Evolutionary conservation across 1,140 invertebrate genomes (phyloP).

Genomic region (Rhyacophila brunnea): DNA sequence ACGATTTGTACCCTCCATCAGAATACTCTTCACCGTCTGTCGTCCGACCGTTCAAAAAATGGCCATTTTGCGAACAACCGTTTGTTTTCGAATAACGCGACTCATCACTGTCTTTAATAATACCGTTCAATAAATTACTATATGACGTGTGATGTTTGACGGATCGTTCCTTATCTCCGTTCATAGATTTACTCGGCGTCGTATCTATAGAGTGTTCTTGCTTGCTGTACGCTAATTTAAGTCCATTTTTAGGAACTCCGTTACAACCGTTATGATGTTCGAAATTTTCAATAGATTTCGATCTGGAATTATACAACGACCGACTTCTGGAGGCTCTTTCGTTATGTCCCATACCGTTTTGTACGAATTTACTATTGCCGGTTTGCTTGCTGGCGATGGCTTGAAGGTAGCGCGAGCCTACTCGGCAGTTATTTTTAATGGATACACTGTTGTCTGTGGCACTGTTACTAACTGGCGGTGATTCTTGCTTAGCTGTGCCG

Average conservation of each 20-base stretch:
- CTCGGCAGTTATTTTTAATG: constrained; percentile 44
- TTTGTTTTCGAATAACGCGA: constrained; percentile 36
- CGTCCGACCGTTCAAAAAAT: constrained; percentile 48
- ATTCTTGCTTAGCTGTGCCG: neutral
- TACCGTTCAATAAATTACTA: constrained; percentile 47
- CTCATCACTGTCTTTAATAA: constrained; percentile 41
- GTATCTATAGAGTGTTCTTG: neutral
- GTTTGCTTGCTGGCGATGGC: constrained; percentile 43
- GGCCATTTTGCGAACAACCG: constrained; percentile 46
- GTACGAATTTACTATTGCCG: constrained; percentile 23
- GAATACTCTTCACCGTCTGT: constrained; percentile 54
- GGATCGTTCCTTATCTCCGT: constrained; percentile 39
- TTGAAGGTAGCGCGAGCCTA: constrained; percentile 51
- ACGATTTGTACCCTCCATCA: constrained; percentile 52
- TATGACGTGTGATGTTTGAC: constrained; percentile 52
- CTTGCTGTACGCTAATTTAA: constrained; percentile 7
- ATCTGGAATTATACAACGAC: constrained; percentile 43
- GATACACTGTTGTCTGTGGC: constrained; percentile 8
- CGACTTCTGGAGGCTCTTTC: constrained; percentile 41
- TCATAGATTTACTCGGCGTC: constrained; percentile 33
- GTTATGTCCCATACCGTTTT: constrained; percentile 42
- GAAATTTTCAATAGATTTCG: constrained; percentile 52
- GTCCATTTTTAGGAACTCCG: constrained; percentile 5
- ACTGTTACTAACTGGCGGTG: neutral
- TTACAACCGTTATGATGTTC: constrained; percentile 26